These are phyloP conservation scores for Mormyrus hasselquistii DNA, from an alignment of 2,797 vertebrate species.

Conservation along the genomic window DNA sequence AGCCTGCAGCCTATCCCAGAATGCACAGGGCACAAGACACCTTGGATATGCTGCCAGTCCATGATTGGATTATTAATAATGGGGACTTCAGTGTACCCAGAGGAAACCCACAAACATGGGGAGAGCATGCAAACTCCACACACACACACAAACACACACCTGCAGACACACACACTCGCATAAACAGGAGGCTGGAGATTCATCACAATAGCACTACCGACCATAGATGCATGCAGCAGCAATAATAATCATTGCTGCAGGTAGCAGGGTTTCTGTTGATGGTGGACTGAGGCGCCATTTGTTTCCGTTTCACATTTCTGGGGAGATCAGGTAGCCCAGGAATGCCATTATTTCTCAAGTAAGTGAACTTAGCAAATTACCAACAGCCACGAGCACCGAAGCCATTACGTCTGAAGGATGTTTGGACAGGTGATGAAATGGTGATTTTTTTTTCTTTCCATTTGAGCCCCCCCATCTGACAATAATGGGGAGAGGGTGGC, in stretches of 20 bases:
- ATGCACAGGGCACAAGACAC: neutral
- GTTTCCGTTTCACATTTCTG: neutral
- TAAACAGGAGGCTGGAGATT: neutral
- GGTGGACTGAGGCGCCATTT: neutral
- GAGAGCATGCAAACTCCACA: neutral
- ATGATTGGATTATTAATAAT: neutral
- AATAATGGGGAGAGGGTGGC: neutral
- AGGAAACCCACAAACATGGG: neutral
- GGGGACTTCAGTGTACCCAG: neutral
- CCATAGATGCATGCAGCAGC: neutral
- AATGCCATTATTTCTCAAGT: neutral
- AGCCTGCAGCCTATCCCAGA: neutral
- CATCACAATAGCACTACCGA: neutral
- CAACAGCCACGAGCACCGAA: neutral
- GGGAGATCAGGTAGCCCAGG: neutral
- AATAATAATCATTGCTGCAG: neutral
- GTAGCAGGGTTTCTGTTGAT: neutral
- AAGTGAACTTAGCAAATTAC: neutral
- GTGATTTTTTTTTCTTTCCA: neutral
- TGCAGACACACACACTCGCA: neutral
- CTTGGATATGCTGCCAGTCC: neutral
- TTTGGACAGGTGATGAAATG: conserved; percentile 9
- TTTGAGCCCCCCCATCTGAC: neutral
- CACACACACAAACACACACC: neutral
- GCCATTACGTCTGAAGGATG: neutral